Base-by-base conservation (phyloP, 2,888 invertebrate genomes). In the Mystacides longicornis region DNA sequence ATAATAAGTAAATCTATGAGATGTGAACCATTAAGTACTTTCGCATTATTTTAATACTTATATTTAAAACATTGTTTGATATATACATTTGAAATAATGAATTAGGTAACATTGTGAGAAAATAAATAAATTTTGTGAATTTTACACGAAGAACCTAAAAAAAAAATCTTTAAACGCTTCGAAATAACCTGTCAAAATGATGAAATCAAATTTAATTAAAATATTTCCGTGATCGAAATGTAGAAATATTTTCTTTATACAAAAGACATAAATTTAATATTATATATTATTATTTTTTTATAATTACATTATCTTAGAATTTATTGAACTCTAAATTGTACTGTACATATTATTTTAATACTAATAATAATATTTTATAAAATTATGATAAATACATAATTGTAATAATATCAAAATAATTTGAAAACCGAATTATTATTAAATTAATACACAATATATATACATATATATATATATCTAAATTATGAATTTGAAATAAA, bases 321-420 rank as follows among this genome's bases (percentile, higher is more conserved):
- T 37, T 51, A 51, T 37, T 51, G 42, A 51, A 37, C 33, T 37
- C 23, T 21, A 42, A 42, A 37, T 51, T 42, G 22, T 42, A 42
- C 51, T 51, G 51, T 51, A 51, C 51, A 51, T 21, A 37, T 51
- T 49, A 48, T 45, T 52, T 49, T 54, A 23, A 45, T 37, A 37
- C 14, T 37, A n/a, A 37, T 7, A 27, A 7, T 7, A n/a, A 45
- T 33, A 37, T 49, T 51, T n/a, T 51, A 52, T 51, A 56, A 53
- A 52, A 56, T 49, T 50, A 48, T 49, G 55, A 57, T 53, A 56
- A 57, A 60, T 60, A 60, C 53, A 57, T 57, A 55, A 57, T 57
- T 52, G 52, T 53, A 57, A 46, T 58, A 58, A 54, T 4, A 37
- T n/a, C 14, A 7, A n/a, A 37, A 37, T 37, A 7, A 37, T n/a